Evolutionary conservation across 2,113 vertebrate species (phyloP), one percentile per base, ranked within the genome.

Genomic region (Blennius ocellaris): DNA sequence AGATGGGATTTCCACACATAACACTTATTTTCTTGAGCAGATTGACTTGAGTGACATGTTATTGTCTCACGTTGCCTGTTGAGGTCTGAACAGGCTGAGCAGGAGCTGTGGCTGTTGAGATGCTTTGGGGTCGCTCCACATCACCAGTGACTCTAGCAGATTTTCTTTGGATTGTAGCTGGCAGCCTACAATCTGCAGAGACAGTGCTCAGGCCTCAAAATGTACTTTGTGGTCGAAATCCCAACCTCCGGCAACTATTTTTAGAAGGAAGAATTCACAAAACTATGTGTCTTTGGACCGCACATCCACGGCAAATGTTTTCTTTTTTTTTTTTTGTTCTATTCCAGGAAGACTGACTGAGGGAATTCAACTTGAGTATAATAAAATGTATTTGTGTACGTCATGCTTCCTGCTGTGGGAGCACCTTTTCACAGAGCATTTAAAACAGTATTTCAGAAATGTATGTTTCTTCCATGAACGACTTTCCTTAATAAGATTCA

Each of bases 201-300:
- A 88, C 87, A 81, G 75, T 74, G 44, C 69, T 74, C 74, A 80
- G 65, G 88, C 89, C 89, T 91, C 88, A 90, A 86, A 90, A 89
- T 91, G 87, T 89, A 74, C 86, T 88, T 78, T 83, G 88, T 86
- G 91, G 89, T 89, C 80, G 21, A 83, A 89, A 83, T 81, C 81
- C 79, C 76, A 89, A 79, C 79, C 78, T 85, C 80, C 39, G 54
- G 49, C 71, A 52, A 81, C 73, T 92, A 90, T 91, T 92, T 92
- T 90, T 93, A 90, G 90, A 87, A 79, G 60, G 58, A 92, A 85
- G 79, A 89, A 90, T 89, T 89, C 79, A 82, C 73, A 59, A 90
- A 92, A 92, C 85, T 58, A 82, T 87, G 87, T 64, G 52, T 89
- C 73, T 84, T 89, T 89, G 86, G 88, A 86, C 21, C 65, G 16